phyloP scores from a whole-genome alignment of 2,888 invertebrate genomes.

The Malacosoma neustria region DNA sequence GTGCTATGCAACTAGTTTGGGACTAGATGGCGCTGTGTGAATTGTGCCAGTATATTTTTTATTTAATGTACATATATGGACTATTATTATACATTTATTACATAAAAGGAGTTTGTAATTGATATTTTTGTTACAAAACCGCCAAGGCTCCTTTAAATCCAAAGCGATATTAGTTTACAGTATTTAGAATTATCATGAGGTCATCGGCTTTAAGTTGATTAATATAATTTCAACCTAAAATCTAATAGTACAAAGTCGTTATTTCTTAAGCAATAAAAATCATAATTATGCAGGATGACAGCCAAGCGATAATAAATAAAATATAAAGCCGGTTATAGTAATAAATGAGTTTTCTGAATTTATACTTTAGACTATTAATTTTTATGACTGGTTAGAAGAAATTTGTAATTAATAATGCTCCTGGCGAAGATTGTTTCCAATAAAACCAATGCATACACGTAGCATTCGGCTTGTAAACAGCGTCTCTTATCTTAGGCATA shows the following conservation, averaged over 20 bases:
- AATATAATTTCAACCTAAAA: not conserved
- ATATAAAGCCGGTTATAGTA: slow-evolving; percentile 2
- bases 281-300: not conserved
- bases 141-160: too few species aligned
- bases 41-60: too few species aligned
- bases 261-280: not conserved
- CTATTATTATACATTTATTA: too few species aligned
- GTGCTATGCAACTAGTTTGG: too few species aligned
- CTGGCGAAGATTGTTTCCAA: too few species aligned
- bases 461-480: too few species aligned
- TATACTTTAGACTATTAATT: not conserved
- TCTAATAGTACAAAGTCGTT: not conserved
- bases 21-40: too few species aligned
- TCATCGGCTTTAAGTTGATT: not conserved
- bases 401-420: not conserved
- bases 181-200: not conserved
- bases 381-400: not conserved
- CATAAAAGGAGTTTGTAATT: too few species aligned
- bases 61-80: too few species aligned
- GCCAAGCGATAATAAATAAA: slow-evolving; percentile 1
- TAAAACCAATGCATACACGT: too few species aligned
- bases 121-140: too few species aligned
- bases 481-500: too few species aligned
- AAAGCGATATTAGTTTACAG: not conserved
- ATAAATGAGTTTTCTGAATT: slow-evolving; percentile 3